phyloP scores from a whole-genome alignment of 2,888 invertebrate genomes.

The Lissocephala sabroskyi region DNA sequence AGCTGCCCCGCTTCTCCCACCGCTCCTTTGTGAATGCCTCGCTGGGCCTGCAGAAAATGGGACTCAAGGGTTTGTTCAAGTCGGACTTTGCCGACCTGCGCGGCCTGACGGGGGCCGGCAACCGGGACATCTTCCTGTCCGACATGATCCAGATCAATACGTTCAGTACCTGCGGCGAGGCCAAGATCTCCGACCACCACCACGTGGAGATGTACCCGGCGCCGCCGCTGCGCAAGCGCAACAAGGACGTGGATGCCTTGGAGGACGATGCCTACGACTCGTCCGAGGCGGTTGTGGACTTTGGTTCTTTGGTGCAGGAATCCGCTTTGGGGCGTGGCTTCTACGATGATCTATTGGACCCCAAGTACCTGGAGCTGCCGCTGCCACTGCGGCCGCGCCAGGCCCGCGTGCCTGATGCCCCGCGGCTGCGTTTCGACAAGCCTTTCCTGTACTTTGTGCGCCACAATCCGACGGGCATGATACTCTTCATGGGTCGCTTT shows the following conservation, averaged over 20 bases:
- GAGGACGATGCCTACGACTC: slow-evolving; percentile 60
- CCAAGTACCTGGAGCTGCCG: slow-evolving; percentile 75
- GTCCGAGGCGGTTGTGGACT: slow-evolving; percentile 65
- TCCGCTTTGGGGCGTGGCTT: slow-evolving; percentile 77
- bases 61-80: slow-evolving; percentile 84
- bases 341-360: slow-evolving; percentile 78
- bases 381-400: slow-evolving; percentile 81
- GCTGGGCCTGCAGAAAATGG: slow-evolving; percentile 84
- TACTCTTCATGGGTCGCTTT: slow-evolving; percentile 90
- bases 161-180: slow-evolving; percentile 88
- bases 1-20: slow-evolving; percentile 88
- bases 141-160: slow-evolving; percentile 88
- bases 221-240: slow-evolving; percentile 75
- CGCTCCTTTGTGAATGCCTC: slow-evolving; percentile 88
- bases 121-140: slow-evolving; percentile 85
- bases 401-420: slow-evolving; percentile 80
- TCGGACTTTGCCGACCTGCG: slow-evolving; percentile 84
- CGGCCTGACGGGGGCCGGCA: slow-evolving; percentile 83
- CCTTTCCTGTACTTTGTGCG: slow-evolving; percentile 91
- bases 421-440: slow-evolving; percentile 86
- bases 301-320: slow-evolving; percentile 73
- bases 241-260: slow-evolving; percentile 66
- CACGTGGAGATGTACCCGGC: slow-evolving; percentile 88
- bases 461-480: slow-evolving; percentile 93
- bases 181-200: slow-evolving; percentile 80